Conservation (phyloP, 2,797 vertebrate species). For the Emydoidea blandingii region DNA sequence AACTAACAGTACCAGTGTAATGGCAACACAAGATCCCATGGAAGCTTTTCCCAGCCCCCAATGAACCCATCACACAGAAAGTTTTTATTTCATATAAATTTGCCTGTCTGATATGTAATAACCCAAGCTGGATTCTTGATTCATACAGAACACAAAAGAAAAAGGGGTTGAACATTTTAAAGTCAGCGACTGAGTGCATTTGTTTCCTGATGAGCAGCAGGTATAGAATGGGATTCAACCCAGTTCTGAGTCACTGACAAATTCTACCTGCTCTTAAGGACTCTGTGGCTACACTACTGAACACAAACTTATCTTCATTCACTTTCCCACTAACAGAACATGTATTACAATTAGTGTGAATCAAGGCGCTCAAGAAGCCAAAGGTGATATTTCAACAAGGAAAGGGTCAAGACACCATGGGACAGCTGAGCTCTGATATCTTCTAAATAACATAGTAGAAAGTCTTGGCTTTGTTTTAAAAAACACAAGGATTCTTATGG, state of each 20-base stretch:
- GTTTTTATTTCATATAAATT: background rate
- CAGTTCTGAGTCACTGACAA: background rate
- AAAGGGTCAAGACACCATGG: rapidly evolving
- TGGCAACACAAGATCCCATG: rapidly evolving
- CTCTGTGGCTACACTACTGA: rapidly evolving
- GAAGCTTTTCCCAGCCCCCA: rapidly evolving
- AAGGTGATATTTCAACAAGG: background rate
- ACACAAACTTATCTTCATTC: rapidly evolving
- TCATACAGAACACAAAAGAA: rapidly evolving
- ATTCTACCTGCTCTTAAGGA: background rate
- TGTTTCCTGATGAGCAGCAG: background rate
- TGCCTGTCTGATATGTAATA: background rate
- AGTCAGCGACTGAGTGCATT: background rate
- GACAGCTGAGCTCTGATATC: background rate
- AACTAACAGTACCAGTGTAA: rapidly evolving
- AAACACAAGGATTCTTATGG: background rate
- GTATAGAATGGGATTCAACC: rapidly evolving
- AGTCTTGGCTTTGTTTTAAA: background rate
- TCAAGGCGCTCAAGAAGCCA: rapidly evolving
- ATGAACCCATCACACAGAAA: rapidly evolving
- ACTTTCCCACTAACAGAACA: background rate
- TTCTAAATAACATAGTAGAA: background rate
- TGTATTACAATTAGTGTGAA: background rate
- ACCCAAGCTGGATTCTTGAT: background rate
- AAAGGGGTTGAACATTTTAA: background rate